These are phyloP conservation scores for Idaea dimidiata DNA, from an alignment of 2,888 invertebrate genomes.

Conservation along the genomic window DNA sequence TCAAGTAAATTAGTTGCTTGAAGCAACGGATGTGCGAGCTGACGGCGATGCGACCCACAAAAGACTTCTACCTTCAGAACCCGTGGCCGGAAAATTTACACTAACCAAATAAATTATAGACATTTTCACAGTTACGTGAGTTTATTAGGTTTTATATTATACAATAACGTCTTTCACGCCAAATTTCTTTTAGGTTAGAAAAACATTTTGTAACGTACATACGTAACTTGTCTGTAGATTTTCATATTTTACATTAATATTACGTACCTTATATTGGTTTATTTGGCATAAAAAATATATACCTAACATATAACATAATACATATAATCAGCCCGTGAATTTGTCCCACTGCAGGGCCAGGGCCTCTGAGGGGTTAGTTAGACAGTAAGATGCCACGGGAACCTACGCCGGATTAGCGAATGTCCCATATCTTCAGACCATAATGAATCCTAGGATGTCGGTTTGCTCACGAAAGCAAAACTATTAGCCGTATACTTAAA, in stretches of 20 bases:
- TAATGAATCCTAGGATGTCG: too few relatives aligned
- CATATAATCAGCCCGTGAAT: too few relatives aligned
- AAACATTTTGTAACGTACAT: not conserved
- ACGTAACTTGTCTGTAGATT: not conserved
- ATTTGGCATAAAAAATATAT: not conserved
- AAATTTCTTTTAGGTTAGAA: not conserved
- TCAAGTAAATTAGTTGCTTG: not conserved
- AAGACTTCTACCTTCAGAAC: not conserved
- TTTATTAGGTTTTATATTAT: not conserved
- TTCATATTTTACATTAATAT: not conserved
- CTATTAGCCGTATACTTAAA: too few relatives aligned
- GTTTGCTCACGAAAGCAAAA: too few relatives aligned
- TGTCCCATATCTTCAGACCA: too few relatives aligned
- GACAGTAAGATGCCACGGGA: too few relatives aligned
- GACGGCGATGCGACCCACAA: not conserved
- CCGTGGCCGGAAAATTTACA: not conserved
- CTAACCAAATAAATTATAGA: not conserved
- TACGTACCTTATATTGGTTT: not conserved
- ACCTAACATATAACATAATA: too few relatives aligned
- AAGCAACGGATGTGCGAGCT: not conserved
- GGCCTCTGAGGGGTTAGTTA: too few relatives aligned
- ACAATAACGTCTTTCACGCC: not conserved
- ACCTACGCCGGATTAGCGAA: too few relatives aligned
- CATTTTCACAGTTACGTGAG: conserved; percentile 1
- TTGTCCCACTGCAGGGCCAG: too few relatives aligned